These are phyloP conservation scores for Psittacula echo DNA, from an alignment of 2,797 vertebrate genomes.

Conservation along the genomic window DNA sequence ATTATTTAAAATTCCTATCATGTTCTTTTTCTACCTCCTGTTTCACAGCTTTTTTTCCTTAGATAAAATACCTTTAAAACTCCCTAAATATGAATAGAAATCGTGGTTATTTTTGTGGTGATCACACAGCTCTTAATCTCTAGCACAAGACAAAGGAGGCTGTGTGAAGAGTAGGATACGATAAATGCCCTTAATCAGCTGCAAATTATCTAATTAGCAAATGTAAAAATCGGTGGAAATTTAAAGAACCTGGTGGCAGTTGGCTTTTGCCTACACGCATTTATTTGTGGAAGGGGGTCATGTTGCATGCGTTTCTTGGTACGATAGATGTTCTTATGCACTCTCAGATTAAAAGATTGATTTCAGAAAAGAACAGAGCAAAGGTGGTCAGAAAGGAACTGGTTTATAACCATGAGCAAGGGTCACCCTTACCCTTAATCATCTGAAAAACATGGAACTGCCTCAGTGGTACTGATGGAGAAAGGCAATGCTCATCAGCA, in stretches of 20 bases:
- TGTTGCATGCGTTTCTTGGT: background rate
- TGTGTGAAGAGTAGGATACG: background rate
- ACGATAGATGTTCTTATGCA: background rate
- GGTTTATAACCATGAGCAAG: background rate
- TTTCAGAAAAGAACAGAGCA: background rate
- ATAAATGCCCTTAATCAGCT: background rate
- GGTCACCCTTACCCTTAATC: background rate
- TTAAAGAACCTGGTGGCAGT: rapidly evolving
- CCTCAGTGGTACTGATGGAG: background rate
- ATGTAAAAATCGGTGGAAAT: background rate
- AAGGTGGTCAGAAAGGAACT: background rate
- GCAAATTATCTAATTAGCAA: background rate
- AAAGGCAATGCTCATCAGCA: background rate
- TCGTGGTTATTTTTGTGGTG: background rate
- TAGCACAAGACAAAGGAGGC: background rate
- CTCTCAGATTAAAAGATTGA: background rate
- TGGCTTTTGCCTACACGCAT: background rate
- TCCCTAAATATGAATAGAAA: background rate
- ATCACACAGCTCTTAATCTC: background rate
- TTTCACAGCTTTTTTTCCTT: background rate
- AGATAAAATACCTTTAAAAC: background rate
- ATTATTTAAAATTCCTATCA: background rate
- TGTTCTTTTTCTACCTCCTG: background rate
- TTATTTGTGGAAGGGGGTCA: background rate
- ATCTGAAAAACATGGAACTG: rapidly evolving